Conservation (phyloP, 1,140 invertebrate genomes). For the Drosophila murphyi region DNA sequence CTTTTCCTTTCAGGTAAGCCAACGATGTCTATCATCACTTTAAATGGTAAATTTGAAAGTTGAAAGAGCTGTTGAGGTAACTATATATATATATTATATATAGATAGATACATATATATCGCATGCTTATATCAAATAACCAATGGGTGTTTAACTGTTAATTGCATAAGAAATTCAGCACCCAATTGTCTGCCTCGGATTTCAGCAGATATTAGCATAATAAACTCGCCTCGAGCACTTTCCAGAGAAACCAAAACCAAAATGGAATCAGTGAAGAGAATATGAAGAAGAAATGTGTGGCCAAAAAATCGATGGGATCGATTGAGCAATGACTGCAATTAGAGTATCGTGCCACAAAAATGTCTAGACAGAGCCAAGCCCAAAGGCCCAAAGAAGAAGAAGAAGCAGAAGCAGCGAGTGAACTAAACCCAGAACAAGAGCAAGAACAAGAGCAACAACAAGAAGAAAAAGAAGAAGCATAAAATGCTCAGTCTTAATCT, state of each 20-base stretch:
- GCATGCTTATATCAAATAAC: not conserved
- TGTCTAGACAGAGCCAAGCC: constrained; percentile 64
- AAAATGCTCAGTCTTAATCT: constrained; percentile 51
- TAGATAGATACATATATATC: not conserved
- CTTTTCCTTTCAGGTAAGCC: constrained; percentile 9
- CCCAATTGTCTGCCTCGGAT: constrained; percentile 41
- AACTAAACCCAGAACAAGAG: not conserved
- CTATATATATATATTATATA: not conserved
- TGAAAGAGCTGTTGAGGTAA: not conserved
- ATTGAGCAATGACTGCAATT: constrained; percentile 76
- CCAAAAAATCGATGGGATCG: constrained; percentile 50
- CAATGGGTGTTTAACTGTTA: constrained; percentile 48
- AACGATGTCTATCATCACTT: not conserved
- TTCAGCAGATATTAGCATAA: constrained; percentile 71
- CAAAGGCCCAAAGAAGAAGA: constrained; percentile 11
- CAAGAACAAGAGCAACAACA: constrained; percentile 2
- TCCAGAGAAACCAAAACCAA: constrained; percentile 51
- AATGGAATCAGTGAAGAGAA: not conserved
- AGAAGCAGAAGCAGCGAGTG: not conserved
- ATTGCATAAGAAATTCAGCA: constrained; percentile 38
- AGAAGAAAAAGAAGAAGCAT: constrained; percentile 1
- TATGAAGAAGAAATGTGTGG: constrained; percentile 3
- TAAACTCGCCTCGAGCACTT: constrained; percentile 54
- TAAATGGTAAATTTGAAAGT: too few species aligned
- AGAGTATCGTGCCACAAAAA: constrained; percentile 46